These are phyloP conservation scores for Drosophila ficusphila DNA, from an alignment of 1,140 invertebrate genomes.

Conservation along the genomic window DNA sequence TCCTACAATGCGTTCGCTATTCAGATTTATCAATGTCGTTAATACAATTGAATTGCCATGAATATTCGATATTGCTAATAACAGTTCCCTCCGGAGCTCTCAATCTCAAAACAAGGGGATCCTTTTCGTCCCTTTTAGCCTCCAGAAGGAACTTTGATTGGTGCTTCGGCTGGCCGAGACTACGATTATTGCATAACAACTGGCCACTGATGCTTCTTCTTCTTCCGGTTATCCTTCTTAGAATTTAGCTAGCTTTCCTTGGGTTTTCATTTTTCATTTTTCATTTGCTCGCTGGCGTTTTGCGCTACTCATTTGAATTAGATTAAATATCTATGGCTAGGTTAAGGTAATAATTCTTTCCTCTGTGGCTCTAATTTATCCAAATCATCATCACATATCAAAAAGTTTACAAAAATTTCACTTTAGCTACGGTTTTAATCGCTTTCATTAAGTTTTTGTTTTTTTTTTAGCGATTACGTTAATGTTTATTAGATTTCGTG, in stretches of 20 bases:
- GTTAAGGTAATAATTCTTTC: conserved; percentile 55
- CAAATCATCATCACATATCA: conserved; percentile 82
- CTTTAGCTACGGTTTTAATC: conserved; percentile 54
- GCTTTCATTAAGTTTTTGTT: conserved; percentile 15
- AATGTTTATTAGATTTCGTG: conserved; percentile 58
- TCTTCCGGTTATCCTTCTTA: conserved; percentile 15
- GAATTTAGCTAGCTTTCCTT: conserved; percentile 50
- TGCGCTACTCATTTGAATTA: conserved; percentile 55
- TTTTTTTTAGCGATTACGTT: conserved; percentile 31
- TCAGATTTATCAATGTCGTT: conserved; percentile 70
- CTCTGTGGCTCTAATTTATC: conserved; percentile 70
- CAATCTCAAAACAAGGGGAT: too few species aligned
- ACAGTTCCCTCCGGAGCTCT: conserved; percentile 32
- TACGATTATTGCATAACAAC: conserved; percentile 66
- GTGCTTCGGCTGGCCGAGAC: conserved; percentile 61
- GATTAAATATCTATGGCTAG: conserved; percentile 68
- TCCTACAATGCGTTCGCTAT: conserved; percentile 59
- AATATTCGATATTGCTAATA: conserved; percentile 70
- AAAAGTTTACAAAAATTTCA: conserved; percentile 81
- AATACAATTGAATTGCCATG: conserved; percentile 78
- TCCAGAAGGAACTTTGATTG: conserved; percentile 20
- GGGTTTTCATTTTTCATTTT: too few species aligned
- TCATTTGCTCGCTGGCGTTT: conserved; percentile 33
- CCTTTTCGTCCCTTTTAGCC: too few species aligned
- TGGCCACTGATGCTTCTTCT: conserved; percentile 24